A percentile compares a stretch with the other conserved stretches of the same genome.
Evolutionary conservation across 2,888 invertebrate genomes (phyloP).

Genomic region (Callosobruchus maculatus): DNA sequence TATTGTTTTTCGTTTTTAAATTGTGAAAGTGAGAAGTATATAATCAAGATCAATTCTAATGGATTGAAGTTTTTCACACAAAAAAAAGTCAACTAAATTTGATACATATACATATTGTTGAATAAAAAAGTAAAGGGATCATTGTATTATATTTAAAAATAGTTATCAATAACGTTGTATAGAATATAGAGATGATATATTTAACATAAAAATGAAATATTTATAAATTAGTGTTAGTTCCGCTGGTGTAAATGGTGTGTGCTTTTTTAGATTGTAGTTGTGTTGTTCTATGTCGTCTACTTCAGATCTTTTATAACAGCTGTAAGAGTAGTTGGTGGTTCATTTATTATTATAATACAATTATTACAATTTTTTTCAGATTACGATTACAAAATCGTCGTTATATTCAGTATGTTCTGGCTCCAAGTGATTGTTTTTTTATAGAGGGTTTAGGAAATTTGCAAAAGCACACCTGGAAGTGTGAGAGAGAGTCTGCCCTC

Average conservation of each 20-base stretch:
- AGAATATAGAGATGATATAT: constrained; percentile 44
- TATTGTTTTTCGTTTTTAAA: background rate
- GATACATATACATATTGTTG: constrained; percentile 49
- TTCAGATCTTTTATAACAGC: constrained; percentile 15
- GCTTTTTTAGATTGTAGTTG: constrained; percentile 46
- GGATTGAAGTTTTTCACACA: constrained; percentile 27
- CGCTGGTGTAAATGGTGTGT: constrained; percentile 50
- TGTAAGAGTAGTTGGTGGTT: background rate
- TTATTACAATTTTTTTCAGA: background rate
- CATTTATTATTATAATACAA: background rate
- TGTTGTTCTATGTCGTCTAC: constrained; percentile 40
- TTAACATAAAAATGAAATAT: constrained; percentile 46
- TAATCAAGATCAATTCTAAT: background rate
- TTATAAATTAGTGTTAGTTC: constrained; percentile 45
- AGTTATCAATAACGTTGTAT: constrained; percentile 48
- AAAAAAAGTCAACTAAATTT: constrained; percentile 35
- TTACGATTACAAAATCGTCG: background rate
- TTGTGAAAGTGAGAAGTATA: background rate
- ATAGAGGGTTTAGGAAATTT: too few relatives aligned
- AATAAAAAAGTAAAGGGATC: constrained; percentile 42
- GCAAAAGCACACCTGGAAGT: too few relatives aligned
- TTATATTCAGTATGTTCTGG: background rate
- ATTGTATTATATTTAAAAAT: constrained; percentile 44
- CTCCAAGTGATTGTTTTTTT: too few relatives aligned
- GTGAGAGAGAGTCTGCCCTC: too few relatives aligned